Base-by-base conservation (phyloP, 2,797 vertebrate genomes). In the Amphiprion clarkii region DNA sequence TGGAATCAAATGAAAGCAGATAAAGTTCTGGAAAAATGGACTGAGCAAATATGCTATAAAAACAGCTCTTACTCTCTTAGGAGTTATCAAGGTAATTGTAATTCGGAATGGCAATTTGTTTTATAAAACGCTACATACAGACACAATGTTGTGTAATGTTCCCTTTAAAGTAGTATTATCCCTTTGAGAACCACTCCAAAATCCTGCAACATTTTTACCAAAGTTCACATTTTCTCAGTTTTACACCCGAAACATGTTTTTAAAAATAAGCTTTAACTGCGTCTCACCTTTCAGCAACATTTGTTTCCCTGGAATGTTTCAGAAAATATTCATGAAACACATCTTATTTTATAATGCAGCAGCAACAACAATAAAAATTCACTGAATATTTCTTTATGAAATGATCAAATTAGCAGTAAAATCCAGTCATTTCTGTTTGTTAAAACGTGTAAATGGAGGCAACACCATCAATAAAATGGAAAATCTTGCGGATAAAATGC, bases 181-280 rank as follows among this genome's bases (percentile, higher is more conserved):
- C 31, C 19, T 3, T 53, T 29, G 3, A 64, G 21, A 61, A 67
- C 3, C 0, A n/a, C 39, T 31, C 6, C 1, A 73, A 76, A 68
- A 65, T 78, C 39, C 57, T 72, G 67, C 27, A 65, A 74, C 17
- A 48, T 61, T 10, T 72, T 56, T 21, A 74, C 25, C 44, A 72
- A 67, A 62, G 0, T 78, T 84, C 79, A 86, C 73, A 81, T 82
- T 87, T 79, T 63, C 23, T 66, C 10, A 70, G 69, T 61, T 78
- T 71, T 39, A 42, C 5, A 52, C n/a, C 13, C n/a, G 5, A 77
- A 72, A 53, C 17, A 61, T 39, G 44, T 46, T 58, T 39, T 21
- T 19, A 53, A 57, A 42, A 49, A 51, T 13, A 62, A 48, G 8
- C 44, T 36, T 39, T 64, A 11, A 64, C 72, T 59, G 40, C 4